Evolutionary conservation across 2,113 vertebrate genomes (phyloP).

Genomic region (Furnarius figulus): DNA sequence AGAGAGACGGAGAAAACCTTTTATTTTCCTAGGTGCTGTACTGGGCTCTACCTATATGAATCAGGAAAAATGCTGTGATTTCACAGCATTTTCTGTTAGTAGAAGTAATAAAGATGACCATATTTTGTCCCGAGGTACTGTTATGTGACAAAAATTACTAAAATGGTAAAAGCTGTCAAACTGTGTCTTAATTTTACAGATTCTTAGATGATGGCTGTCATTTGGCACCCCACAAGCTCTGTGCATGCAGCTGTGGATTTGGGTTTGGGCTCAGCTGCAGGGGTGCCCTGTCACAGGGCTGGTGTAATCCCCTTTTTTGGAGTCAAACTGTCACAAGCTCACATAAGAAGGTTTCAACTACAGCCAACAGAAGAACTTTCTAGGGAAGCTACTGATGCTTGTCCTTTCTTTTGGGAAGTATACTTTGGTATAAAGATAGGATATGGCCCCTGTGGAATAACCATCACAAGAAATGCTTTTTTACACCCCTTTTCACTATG

Average conservation of each 20-base stretch:
- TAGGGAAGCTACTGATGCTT: neutral
- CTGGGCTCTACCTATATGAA: neutral
- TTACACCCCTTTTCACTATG: neutral
- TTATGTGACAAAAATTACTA: neutral
- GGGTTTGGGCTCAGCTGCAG: neutral
- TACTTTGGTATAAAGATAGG: neutral
- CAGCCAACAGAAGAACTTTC: neutral
- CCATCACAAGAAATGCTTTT: neutral
- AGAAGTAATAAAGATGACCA: neutral
- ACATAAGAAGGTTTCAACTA: neutral
- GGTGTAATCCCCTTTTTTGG: neutral
- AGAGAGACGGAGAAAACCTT: neutral
- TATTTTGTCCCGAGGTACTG: neutral
- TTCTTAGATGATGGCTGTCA: neutral
- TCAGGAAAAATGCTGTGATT: neutral
- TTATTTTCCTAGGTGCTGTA: neutral
- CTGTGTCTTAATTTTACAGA: neutral
- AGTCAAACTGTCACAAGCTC: neutral
- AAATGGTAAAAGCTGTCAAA: neutral
- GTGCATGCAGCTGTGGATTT: neutral
- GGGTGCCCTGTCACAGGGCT: neutral
- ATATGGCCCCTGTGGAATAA: neutral
- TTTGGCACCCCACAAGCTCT: neutral
- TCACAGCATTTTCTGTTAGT: neutral
- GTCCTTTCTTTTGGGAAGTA: neutral